Percentiles rank a stretch among this genome's conserved stretches.
Evolutionary conservation across 2,113 vertebrate species (phyloP).

Genomic region (Chiloscyllium plagiosum): DNA sequence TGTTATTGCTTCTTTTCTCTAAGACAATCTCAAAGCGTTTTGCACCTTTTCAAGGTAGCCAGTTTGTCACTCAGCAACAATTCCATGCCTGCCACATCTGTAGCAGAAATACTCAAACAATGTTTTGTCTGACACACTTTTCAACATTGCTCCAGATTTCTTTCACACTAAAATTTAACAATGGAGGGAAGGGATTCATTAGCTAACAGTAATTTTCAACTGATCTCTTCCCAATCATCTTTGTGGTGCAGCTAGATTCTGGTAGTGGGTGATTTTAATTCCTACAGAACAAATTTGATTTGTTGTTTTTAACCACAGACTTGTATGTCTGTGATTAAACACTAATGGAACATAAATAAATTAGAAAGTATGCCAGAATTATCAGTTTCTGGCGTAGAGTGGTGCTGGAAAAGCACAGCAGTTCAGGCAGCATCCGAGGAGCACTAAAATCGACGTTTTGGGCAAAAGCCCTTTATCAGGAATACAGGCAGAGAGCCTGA

Average conservation of each 20-base stretch:
- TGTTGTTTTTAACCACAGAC: neutral
- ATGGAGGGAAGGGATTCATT: neutral
- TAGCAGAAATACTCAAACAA: neutral
- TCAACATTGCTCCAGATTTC: neutral
- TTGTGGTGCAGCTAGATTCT: neutral
- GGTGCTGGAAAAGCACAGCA: too few relatives aligned
- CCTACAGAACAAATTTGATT: neutral
- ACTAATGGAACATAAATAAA: neutral
- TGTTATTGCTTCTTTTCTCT: neutral
- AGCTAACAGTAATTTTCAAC: neutral
- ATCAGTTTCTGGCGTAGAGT: too few relatives aligned
- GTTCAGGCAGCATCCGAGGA: too few relatives aligned
- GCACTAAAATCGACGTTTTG: too few relatives aligned
- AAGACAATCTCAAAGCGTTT: neutral
- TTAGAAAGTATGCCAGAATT: too few relatives aligned
- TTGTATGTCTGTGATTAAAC: neutral
- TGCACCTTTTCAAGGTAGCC: neutral
- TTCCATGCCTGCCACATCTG: neutral
- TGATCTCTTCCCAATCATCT: neutral
- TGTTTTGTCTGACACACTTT: neutral
- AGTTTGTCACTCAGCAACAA: neutral
- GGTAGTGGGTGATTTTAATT: neutral
- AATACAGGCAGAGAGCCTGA: too few relatives aligned
- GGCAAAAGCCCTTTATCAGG: too few relatives aligned
- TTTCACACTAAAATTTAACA: neutral